Evolutionary conservation across 2,113 vertebrate species (phyloP), one percentile per base, ranked within the genome.

Genomic region (Misgurnus mizolepis): DNA sequence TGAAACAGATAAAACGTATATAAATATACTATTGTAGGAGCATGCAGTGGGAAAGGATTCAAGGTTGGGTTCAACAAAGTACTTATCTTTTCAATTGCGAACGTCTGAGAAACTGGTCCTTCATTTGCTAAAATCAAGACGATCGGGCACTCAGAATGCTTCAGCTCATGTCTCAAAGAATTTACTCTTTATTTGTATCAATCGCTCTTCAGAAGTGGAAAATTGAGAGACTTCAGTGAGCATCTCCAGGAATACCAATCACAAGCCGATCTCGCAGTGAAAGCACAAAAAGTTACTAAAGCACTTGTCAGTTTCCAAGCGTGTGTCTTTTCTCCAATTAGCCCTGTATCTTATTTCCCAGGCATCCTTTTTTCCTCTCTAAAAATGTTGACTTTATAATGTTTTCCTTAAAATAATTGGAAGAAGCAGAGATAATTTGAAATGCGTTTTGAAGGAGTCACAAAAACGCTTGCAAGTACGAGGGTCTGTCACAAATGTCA

Each of bases 331-430:
- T 12, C 73, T 73, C 71, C 8, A 73, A 56, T 81, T 76, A 67
- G 82, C 7, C 50, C 66, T 41, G 12, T 67, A 43, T 76, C 68
- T 53, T 68, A 49, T 67, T 76, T 67, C 10, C 50, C 39, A 7
- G n/a, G 39, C 17, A 62, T 61, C 27, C 56, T 66, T 6, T 53
- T 27, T 61, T 76, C 79, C 65, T 61, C 70, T 67, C 64, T 74
- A 65, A 79, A 60, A 58, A 43, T 82, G 58, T 66, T 79, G 27
- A 34, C 17, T 45, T 62, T 66, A 56, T 70, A 17, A 15, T 0
- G 49, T 66, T 75, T 81, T 81, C 39, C 34, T 67, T 60, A 73
- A 84, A 84, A 68, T 79, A 70, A 76, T 70, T 82, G 60, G 17
- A 27, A 62, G 39, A 72, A 66, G 75, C 58, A 8, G 40, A 82